These are phyloP conservation scores for Botia almorhae DNA, from an alignment of 2,797 vertebrate species.

Conservation along the genomic window DNA sequence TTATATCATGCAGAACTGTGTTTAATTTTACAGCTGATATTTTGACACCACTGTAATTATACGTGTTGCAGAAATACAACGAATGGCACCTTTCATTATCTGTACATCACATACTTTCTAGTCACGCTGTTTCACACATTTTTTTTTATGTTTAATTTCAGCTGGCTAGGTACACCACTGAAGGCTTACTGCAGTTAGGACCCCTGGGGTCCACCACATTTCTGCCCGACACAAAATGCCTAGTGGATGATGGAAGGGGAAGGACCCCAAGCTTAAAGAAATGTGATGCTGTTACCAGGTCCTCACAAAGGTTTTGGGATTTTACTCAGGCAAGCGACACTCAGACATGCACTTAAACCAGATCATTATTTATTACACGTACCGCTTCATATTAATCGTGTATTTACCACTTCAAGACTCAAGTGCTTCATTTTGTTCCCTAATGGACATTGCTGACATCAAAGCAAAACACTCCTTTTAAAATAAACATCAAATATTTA, in stretches of 20 bases:
- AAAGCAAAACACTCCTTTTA: background rate
- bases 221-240: slow-evolving; percentile 95
- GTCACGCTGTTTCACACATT: background rate
- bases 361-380: slow-evolving; percentile 8
- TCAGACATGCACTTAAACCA: background rate
- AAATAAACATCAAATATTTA: background rate
- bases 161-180: slow-evolving; percentile 93
- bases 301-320: slow-evolving; percentile 93
- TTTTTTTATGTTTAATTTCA: slow-evolving; percentile 60
- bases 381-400: slow-evolving; percentile 3
- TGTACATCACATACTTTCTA: slow-evolving; percentile 1
- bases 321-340: slow-evolving; percentile 88
- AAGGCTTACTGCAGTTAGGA: slow-evolving; percentile 93
- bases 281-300: slow-evolving; percentile 85
- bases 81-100: background rate
- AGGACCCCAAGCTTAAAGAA: slow-evolving; percentile 88
- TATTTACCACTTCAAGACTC: background rate
- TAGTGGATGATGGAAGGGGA: slow-evolving; percentile 89
- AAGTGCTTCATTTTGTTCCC: background rate
- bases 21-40: too few species aligned
- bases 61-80: too few species aligned
- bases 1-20: too few species aligned
- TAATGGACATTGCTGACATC: background rate
- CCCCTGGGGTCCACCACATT: slow-evolving; percentile 94
- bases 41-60: too few species aligned